Conservation (phyloP, 1,140 invertebrate genomes). For the Cecropterus lyciades region DNA sequence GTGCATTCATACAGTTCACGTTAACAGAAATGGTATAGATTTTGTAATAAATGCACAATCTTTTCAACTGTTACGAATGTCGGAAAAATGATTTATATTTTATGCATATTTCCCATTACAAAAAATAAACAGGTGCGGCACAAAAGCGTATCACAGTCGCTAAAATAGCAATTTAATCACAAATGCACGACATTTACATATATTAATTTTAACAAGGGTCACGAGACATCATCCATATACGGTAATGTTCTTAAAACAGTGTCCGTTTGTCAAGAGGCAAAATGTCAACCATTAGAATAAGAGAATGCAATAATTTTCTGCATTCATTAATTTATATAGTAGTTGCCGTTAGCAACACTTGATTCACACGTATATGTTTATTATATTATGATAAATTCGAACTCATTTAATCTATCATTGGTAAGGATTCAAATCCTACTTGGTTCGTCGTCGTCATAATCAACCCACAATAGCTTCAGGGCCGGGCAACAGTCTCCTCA, state of each 20-base stretch:
- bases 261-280: constrained; percentile 5
- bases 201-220: constrained; percentile 11
- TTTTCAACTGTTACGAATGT: too few species aligned
- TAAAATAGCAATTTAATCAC: background rate
- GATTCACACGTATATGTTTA: too few species aligned
- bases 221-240: constrained; percentile 3
- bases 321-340: background rate
- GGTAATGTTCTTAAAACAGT: background rate
- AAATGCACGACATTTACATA: constrained; percentile 12
- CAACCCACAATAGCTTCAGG: too few species aligned
- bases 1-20: too few species aligned
- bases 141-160: background rate
- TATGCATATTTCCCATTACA: background rate
- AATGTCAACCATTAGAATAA: constrained; percentile 1
- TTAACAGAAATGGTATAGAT: too few species aligned
- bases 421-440: too few species aligned
- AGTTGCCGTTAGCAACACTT: background rate
- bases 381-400: too few species aligned
- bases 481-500: too few species aligned
- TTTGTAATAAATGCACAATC: too few species aligned
- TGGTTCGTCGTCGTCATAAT: too few species aligned
- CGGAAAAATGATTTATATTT: too few species aligned
- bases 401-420: too few species aligned
- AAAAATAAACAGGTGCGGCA: background rate
- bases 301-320: constrained; percentile 17